Percentiles rank a stretch among this genome's conserved stretches.
Evolutionary conservation across 2,113 vertebrate genomes (phyloP).

Genomic region (Melierax canorus): DNA sequence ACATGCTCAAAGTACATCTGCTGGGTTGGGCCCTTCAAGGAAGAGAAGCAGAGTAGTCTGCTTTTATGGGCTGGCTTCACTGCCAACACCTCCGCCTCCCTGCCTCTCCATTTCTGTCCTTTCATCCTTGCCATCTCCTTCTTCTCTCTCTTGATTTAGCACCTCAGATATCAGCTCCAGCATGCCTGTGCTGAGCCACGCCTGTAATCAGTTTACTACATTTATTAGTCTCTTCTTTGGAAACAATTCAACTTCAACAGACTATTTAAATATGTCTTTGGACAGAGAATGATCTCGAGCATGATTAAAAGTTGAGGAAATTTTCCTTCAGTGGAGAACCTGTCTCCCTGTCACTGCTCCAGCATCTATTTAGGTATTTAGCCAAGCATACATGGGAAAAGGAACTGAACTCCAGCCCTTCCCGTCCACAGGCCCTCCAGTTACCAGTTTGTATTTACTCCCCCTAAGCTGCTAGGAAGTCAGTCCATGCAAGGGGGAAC

Average conservation of each 20-base stretch:
- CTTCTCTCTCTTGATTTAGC: not conserved
- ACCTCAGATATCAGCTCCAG: not conserved
- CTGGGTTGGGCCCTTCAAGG: not conserved
- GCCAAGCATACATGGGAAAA: not conserved
- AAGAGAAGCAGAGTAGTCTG: not conserved
- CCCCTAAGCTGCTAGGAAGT: not conserved
- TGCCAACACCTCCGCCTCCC: not conserved
- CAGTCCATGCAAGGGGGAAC: not conserved
- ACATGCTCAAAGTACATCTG: not conserved
- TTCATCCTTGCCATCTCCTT: not conserved
- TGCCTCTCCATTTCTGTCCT: not conserved
- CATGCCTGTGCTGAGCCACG: not conserved
- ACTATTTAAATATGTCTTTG: not conserved
- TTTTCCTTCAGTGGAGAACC: not conserved
- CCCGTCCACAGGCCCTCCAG: not conserved
- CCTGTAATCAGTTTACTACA: not conserved
- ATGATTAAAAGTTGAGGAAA: not conserved
- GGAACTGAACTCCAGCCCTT: not conserved
- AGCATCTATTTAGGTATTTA: not conserved
- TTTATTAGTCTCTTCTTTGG: not conserved
- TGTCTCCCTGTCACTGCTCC: not conserved
- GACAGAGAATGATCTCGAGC: not conserved
- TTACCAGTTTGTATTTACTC: not conserved
- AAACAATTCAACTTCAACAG: not conserved
- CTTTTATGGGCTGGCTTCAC: not conserved